Conservation (phyloP, 2,888 invertebrate species). For the Dynastes hyllus region DNA sequence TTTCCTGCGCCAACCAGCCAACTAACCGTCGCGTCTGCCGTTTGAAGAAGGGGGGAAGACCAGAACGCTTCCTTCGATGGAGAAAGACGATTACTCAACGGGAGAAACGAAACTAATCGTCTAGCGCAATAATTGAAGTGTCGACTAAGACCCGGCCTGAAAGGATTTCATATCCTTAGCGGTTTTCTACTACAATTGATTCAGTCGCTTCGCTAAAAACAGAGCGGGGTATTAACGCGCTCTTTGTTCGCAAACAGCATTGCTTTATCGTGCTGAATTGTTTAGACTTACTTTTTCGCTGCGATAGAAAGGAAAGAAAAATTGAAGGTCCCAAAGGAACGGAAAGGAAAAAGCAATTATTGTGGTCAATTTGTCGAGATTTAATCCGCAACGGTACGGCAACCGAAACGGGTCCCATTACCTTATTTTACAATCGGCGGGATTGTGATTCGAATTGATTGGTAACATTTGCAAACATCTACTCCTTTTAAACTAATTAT, state of each 20-base stretch:
- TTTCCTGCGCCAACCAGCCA: constrained; percentile 27
- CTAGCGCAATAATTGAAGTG: constrained; percentile 37
- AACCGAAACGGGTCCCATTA: background rate
- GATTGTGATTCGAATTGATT: too few species aligned
- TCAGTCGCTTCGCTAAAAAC: constrained; percentile 25
- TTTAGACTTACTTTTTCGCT: constrained; percentile 23
- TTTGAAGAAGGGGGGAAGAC: background rate
- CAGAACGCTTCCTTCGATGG: background rate
- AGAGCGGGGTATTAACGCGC: constrained; percentile 19
- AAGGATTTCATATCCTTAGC: constrained; percentile 43
- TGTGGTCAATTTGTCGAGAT: constrained; percentile 19
- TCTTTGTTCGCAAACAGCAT: constrained; percentile 21
- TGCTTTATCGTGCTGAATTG: constrained; percentile 33
- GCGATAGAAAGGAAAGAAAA: background rate
- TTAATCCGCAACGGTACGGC: background rate
- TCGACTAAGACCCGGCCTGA: constrained; percentile 27
- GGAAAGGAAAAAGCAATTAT: constrained; percentile 21
- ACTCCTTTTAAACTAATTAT: background rate
- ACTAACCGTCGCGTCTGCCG: background rate
- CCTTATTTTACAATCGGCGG: background rate
- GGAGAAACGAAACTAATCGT: constrained; percentile 40
- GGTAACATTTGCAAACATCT: background rate
- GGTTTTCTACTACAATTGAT: constrained; percentile 42
- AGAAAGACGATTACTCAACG: constrained; percentile 31
- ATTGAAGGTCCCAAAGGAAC: constrained; percentile 3